These are phyloP conservation scores for Apis florea DNA, from an alignment of 1,140 invertebrate species.

Conservation along the genomic window DNA sequence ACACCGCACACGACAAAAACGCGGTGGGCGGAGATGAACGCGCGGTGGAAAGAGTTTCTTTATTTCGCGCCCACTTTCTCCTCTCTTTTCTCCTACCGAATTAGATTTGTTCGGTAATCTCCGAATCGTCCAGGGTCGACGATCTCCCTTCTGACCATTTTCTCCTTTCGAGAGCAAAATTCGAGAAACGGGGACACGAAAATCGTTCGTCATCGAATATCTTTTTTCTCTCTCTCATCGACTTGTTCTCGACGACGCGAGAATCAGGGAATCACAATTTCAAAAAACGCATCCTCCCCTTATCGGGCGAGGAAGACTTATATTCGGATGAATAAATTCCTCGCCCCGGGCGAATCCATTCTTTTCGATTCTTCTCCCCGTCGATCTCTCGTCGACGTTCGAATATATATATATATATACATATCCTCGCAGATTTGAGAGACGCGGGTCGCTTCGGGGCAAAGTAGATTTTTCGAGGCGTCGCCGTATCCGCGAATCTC, in stretches of 20 bases:
- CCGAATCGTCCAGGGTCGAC: background rate
- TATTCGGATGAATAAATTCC: conserved; percentile 32
- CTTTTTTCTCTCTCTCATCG: background rate
- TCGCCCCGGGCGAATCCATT: conserved; percentile 11
- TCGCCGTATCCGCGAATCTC: background rate
- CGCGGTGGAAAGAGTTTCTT: background rate
- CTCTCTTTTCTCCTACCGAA: background rate
- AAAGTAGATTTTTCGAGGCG: background rate
- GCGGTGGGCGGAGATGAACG: conserved; percentile 19
- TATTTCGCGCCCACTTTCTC: background rate
- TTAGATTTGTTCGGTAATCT: background rate
- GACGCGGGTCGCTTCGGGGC: conserved; percentile 2
- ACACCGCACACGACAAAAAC: conserved; percentile 22
- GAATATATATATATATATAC: background rate
- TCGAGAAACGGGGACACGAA: background rate
- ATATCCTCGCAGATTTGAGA: conserved; percentile 14
- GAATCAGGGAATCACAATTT: conserved; percentile 38
- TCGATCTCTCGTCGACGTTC: background rate
- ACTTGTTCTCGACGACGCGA: background rate
- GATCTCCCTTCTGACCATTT: background rate
- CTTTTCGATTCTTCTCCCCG: conserved; percentile 36
- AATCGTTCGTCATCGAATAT: background rate
- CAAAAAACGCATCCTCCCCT: conserved; percentile 30
- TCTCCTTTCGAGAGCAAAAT: too few relatives aligned
- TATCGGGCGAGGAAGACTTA: conserved; percentile 29